phyloP scores from a whole-genome alignment of 53 echinoderm and acorn worm species.

The Hippasteria phrygiana region DNA sequence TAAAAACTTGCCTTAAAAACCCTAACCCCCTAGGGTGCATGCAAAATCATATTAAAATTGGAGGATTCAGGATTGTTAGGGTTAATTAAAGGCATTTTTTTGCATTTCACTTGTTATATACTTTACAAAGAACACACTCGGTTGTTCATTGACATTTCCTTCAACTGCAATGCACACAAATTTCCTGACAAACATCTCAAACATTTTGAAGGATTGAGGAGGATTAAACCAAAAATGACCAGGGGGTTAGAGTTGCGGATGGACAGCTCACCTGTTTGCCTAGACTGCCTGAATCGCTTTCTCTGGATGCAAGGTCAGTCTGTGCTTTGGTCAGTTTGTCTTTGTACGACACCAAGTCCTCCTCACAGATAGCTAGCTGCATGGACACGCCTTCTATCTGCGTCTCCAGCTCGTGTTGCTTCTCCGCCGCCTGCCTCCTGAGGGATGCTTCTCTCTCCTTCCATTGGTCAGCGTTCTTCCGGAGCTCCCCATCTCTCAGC shows the following conservation, averaged over 20 bases:
- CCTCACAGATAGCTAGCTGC: slow-evolving; percentile 86
- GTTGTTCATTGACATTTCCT: no score
- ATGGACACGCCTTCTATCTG: slow-evolving; percentile 82
- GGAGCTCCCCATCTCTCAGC: slow-evolving; percentile 75
- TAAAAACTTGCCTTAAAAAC: no score
- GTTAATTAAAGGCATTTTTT: no score
- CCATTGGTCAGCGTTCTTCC: slow-evolving; percentile 75
- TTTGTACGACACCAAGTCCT: slow-evolving; percentile 81
- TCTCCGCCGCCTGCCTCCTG: slow-evolving; percentile 78
- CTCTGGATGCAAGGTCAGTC: slow-evolving; percentile 68
- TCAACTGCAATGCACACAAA: no score
- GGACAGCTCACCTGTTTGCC: slow-evolving; percentile 70
- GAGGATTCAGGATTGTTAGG: no score
- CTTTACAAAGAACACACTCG: no score
- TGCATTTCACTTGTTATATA: no score
- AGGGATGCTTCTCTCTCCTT: slow-evolving; percentile 82
- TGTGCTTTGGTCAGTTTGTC: slow-evolving; percentile 72
- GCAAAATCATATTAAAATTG: no score
- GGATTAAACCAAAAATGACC: no score
- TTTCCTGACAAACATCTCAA: no score
- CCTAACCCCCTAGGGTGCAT: no score
- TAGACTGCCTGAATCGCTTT: slow-evolving; percentile 65
- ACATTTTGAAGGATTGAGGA: no score
- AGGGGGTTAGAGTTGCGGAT: neutral
- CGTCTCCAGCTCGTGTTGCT: slow-evolving; percentile 76